Conservation (phyloP, 2,113 vertebrate species). For the Psittacara wagleri region DNA sequence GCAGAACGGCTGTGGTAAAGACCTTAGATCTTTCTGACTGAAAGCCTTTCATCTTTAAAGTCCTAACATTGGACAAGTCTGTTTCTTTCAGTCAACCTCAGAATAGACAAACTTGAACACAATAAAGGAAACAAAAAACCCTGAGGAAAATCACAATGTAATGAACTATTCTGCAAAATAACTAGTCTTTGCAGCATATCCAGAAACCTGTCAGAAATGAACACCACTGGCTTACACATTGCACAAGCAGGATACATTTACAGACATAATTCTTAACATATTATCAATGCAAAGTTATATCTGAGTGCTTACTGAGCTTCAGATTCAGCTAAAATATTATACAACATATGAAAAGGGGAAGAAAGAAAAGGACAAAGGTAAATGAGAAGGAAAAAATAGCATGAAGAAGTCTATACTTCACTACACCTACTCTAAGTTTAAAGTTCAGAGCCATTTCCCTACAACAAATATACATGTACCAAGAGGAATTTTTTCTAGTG, state of each 20-base stretch:
- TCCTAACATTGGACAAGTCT: not conserved
- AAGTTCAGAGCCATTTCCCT: not conserved
- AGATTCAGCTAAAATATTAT: not conserved
- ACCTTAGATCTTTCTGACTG: not conserved
- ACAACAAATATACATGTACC: not conserved
- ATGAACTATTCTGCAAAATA: not conserved
- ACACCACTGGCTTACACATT: not conserved
- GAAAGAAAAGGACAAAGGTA: not conserved
- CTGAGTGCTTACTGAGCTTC: not conserved
- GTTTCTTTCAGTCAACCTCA: not conserved
- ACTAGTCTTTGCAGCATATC: not conserved
- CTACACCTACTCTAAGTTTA: accelerated
- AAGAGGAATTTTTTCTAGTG: not conserved
- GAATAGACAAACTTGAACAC: not conserved
- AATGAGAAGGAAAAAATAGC: not conserved
- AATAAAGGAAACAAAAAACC: not conserved
- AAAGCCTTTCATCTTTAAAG: not conserved
- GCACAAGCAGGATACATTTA: not conserved
- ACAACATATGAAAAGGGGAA: not conserved
- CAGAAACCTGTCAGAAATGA: slow-evolving; percentile 14
- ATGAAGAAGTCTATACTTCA: not conserved
- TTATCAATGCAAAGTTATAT: not conserved
- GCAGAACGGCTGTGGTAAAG: slow-evolving; percentile 5
- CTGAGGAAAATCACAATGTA: not conserved
- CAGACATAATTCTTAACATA: not conserved